A percentile compares a stretch with the other conserved stretches of the same genome.
Evolutionary conservation across 2,888 invertebrate species (phyloP).

Genomic region (Ectemnius lituratus): DNA sequence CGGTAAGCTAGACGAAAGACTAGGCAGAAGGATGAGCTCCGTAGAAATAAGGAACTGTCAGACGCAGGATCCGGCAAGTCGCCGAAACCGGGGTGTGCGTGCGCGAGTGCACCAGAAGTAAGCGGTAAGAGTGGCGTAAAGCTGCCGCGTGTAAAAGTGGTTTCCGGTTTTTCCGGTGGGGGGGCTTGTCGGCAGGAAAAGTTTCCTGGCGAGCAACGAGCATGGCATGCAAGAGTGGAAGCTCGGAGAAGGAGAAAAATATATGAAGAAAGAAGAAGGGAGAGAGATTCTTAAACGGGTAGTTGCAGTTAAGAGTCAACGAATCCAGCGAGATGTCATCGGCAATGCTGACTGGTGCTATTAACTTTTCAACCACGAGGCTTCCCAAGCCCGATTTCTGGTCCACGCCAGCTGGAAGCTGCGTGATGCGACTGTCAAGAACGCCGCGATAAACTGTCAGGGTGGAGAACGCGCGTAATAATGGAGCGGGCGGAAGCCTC

Average conservation of each 20-base stretch:
- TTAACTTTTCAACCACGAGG: slow-evolving; percentile 51
- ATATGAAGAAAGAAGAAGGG: too few species aligned
- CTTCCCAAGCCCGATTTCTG: slow-evolving; percentile 23
- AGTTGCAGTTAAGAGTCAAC: background rate
- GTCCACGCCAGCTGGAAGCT: slow-evolving; percentile 2
- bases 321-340: slow-evolving; percentile 20
- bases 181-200: too few species aligned
- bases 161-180: slow-evolving; percentile 7
- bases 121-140: slow-evolving; percentile 32
- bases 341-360: slow-evolving; percentile 46
- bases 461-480: too few species aligned
- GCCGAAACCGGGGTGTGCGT: slow-evolving; percentile 17
- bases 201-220: too few species aligned
- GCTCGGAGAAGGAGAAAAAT: too few species aligned
- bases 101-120: slow-evolving; percentile 10
- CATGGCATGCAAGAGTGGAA: too few species aligned
- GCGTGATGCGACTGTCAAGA: background rate
- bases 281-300: background rate
- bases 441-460: background rate
- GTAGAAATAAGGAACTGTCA: too few species aligned
- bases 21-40: too few species aligned
- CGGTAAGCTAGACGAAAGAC: too few species aligned
- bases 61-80: slow-evolving; percentile 18
- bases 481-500: too few species aligned
- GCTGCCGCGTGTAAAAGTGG: slow-evolving; percentile 25